These are phyloP conservation scores for Menura novaehollandiae DNA, from an alignment of 2,113 vertebrate species.

Conservation along the genomic window DNA sequence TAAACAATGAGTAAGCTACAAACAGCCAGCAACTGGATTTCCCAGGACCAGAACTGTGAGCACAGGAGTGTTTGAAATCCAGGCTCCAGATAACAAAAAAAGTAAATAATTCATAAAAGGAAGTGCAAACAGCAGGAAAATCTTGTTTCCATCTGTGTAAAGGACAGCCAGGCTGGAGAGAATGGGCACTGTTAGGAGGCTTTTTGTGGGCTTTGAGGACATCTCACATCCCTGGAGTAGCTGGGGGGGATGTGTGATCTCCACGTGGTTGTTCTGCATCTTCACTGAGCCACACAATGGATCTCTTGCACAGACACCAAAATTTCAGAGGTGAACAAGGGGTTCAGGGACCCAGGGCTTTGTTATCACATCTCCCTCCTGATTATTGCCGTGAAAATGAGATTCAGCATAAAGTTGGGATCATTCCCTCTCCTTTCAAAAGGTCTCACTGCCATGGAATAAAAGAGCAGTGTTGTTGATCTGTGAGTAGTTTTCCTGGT, in stretches of 20 bases:
- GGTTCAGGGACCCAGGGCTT: neutral
- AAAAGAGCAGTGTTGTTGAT: neutral
- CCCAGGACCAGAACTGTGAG: neutral
- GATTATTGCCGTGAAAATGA: neutral
- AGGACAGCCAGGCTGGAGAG: neutral
- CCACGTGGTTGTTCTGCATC: neutral
- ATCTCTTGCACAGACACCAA: neutral
- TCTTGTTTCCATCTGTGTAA: neutral
- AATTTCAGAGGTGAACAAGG: neutral
- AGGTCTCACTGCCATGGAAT: neutral
- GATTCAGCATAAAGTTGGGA: neutral
- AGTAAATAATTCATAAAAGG: conserved; percentile 3
- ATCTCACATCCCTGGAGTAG: neutral
- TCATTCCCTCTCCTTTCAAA: neutral
- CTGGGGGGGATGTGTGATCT: neutral
- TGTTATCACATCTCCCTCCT: neutral
- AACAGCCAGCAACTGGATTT: neutral
- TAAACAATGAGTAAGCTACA: neutral
- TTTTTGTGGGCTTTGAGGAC: neutral
- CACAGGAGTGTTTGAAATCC: neutral
- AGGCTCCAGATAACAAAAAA: neutral
- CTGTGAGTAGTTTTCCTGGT: neutral
- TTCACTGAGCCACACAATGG: neutral
- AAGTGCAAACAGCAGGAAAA: conserved; percentile 3
- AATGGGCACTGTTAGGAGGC: neutral